Evolutionary conservation across 2,888 invertebrate species (phyloP).

Genomic region (Pharmacophagus antenor): DNA sequence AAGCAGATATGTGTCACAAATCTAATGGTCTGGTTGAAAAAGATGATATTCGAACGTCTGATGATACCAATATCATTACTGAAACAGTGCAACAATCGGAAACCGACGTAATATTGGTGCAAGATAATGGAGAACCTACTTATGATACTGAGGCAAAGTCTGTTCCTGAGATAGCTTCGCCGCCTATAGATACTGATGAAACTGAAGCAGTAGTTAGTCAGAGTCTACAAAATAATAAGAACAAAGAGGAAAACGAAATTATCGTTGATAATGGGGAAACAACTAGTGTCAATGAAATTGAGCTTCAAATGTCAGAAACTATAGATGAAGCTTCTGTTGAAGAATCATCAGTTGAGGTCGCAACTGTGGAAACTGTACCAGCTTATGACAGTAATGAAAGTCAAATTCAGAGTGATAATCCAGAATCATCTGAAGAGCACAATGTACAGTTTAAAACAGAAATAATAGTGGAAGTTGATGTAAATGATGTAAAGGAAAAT

Average conservation of each 20-base stretch:
- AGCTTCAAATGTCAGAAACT: constrained; percentile 35
- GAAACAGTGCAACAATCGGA: constrained; percentile 18
- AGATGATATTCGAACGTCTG: constrained; percentile 19
- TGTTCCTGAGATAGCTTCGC: neutral
- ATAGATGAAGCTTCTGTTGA: constrained; percentile 37
- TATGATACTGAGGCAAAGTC: neutral
- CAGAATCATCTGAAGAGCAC: constrained; percentile 35
- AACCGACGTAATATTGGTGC: constrained; percentile 10
- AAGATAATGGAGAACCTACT: constrained; percentile 12
- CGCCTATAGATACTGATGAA: constrained; percentile 35
- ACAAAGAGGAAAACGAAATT: constrained; percentile 32
- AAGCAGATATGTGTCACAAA: constrained; percentile 57
- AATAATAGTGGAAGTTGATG: constrained; percentile 64
- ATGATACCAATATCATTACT: constrained; percentile 12
- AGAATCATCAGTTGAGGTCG: constrained; percentile 36
- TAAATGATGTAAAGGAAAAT: constrained; percentile 48
- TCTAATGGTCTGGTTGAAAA: constrained; percentile 61
- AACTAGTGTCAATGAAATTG: constrained; percentile 32
- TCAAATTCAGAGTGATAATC: constrained; percentile 31
- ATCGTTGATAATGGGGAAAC: constrained; percentile 35
- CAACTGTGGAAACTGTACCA: constrained; percentile 8
- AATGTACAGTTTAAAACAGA: constrained; percentile 67
- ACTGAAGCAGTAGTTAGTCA: constrained; percentile 11
- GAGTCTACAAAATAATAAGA: constrained; percentile 24
- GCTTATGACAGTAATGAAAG: constrained; percentile 32